Base-by-base conservation (phyloP, 1,140 invertebrate genomes). In the Meloidogyne exigua region DNA sequence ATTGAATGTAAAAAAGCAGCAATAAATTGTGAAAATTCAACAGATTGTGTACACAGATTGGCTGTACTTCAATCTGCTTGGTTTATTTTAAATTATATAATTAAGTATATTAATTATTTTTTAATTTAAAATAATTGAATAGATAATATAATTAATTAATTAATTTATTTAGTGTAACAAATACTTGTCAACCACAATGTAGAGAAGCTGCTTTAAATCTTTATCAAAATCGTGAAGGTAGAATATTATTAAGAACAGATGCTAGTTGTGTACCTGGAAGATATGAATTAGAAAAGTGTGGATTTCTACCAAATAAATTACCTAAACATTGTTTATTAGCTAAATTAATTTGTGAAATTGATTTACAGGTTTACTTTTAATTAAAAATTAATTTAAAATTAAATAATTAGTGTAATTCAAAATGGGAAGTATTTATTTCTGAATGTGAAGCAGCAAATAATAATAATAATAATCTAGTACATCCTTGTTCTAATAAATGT, bases 391-490 rank as follows among this genome's bases (percentile, higher is more conserved):
- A 78, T 21, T 21, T 79, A 79, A 44, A 23, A 11, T 32, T 26
- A n/a, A 26, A 1, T 70, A 11, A 77, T 11, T 25, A 79, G 75
- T 83, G 82, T 72, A 83, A 83, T 42, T 68, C 82, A 11, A 83
- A 83, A 71, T 83, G 82, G 82, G 84, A 83, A 77, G 78, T 86
- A 64, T 83, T 78, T 39, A 68, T 86, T 21, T 83, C 80, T 32
- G 82, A 83, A 69, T 83, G 82, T 68, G 82, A 83, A 72, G 72
- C 77, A n/a, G 82, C 86, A 25, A 85, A 79, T 21, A 84, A 83
- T 44, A 85, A 82, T 21, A 79, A 73, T 49, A 49, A 76, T 44
- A 49, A n/a, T n/a, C n/a, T n/a, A n/a, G n/a, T 71, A 64, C 81
- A 84, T 26, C 70, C 67, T 25, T 83, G 82, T 71, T 76, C 81